Evolutionary conservation across 2,888 invertebrate genomes (phyloP), one percentile per base, ranked within the genome.

Genomic region (Steinernema hermaphroditum): DNA sequence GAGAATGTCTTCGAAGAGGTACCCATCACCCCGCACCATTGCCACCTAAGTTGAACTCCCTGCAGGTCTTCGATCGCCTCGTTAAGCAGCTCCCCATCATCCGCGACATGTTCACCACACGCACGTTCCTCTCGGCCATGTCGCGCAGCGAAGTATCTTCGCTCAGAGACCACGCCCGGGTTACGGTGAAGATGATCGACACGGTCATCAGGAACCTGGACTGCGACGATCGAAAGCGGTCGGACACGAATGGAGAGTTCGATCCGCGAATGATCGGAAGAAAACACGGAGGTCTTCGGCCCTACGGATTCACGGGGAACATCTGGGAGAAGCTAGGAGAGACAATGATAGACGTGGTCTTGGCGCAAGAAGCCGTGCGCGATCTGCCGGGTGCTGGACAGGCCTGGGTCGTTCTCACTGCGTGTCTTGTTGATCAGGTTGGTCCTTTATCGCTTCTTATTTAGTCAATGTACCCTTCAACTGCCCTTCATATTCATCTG

Each of bases 311-410:
- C 29, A 82, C 79, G 0, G 81, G 81, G 27, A 77, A 80, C 44
- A 81, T 82, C 70, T 85, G 85, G 85, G 85, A 85, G 71, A 85
- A 84, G 74, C 76, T 85, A 27, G 85, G 85, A 62, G 85, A 85
- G 70, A 78, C 80, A 14, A 83, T 85, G 69, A 83, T 85, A 70
- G 85, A 85, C 72, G 83, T 85, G 6, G 85, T 85, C 2, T 73
- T 85, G 22, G 69, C 73, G n/a, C 81, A 81, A 71, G 85, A 85
- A 72, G 85, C 85, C 0, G 85, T 85, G 4, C 50, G 85, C 46
- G 85, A 85, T 69, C 76, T 85, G 32, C 85, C 85, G 0, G 85
- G 85, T 22, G 85, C 85, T 29, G 84, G 84, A 8, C 85, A 85
- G 49, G 85, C 85, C 1, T 85, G 85, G 85, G 85, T 85, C 4